A percentile compares a stretch with the other conserved stretches of the same genome.
Conservation (phyloP, 2,113 vertebrate genomes). For the Cebidichthys violaceus region DNA sequence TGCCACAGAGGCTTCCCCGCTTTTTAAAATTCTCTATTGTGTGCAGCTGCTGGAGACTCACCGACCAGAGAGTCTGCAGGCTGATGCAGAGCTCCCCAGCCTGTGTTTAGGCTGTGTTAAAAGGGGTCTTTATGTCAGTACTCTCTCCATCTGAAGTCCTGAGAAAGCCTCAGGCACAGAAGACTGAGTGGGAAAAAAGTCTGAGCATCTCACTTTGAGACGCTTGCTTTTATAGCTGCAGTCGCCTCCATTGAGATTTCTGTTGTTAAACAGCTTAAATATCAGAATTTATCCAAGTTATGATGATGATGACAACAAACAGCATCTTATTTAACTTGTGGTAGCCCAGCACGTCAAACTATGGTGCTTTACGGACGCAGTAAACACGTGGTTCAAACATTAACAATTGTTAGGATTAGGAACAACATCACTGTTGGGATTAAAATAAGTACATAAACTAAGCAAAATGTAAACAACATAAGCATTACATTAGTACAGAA, state of each 20-base stretch:
- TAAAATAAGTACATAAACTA: no score
- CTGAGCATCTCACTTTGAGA: conserved; percentile 4
- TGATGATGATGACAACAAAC: background rate
- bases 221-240: background rate
- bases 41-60: conserved; percentile 21
- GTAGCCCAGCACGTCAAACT: no score
- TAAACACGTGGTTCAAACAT: no score
- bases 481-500: no score
- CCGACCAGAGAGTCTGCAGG: background rate
- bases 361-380: no score
- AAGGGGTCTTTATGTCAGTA: conserved; percentile 40
- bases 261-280: background rate
- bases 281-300: background rate
- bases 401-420: no score
- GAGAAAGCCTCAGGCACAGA: conserved; percentile 19
- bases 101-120: conserved; percentile 14
- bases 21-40: conserved; percentile 30
- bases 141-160: conserved; percentile 21
- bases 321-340: background rate
- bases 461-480: no score
- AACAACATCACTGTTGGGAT: no score
- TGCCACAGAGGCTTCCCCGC: conserved; percentile 7
- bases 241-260: background rate
- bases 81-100: conserved; percentile 10
- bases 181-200: background rate